These are phyloP conservation scores for Passer montanus DNA, from an alignment of 2,113 vertebrate species.

Conservation along the genomic window DNA sequence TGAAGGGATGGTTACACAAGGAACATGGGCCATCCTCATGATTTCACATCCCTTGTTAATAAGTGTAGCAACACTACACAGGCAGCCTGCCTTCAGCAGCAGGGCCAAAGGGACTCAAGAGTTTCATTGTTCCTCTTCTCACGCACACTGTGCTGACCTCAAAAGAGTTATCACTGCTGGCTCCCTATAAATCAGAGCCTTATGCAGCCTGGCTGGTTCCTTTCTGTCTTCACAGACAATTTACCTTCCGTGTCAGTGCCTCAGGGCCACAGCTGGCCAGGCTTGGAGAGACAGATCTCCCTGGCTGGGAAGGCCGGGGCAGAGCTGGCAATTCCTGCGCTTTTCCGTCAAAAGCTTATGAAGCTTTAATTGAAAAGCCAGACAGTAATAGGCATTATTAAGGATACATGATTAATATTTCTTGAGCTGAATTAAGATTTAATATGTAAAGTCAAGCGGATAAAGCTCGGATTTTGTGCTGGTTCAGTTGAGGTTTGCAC, in stretches of 20 bases:
- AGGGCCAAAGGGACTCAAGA: not conserved
- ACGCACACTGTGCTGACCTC: not conserved
- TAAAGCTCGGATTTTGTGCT: not conserved
- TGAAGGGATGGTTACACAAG: not conserved
- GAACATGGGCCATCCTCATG: not conserved
- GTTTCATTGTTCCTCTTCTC: not conserved
- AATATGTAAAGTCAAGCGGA: not conserved
- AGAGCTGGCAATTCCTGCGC: not conserved
- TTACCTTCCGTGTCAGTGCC: not conserved
- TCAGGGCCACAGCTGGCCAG: not conserved
- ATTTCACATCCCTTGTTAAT: not conserved
- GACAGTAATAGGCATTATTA: not conserved
- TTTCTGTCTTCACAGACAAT: not conserved
- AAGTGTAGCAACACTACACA: rapidly evolving
- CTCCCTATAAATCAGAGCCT: not conserved
- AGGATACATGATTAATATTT: not conserved
- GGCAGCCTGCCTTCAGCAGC: not conserved
- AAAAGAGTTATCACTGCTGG: not conserved
- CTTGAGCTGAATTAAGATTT: constrained; percentile 29
- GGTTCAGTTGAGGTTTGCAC: not conserved
- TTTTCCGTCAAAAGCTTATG: not conserved
- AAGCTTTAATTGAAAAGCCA: constrained; percentile 14
- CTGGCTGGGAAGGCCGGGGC: not conserved
- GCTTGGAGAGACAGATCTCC: rapidly evolving
- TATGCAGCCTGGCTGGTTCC: not conserved